phyloP scores from a whole-genome alignment of 2,888 invertebrate species.

The Cosmia pyralina region DNA sequence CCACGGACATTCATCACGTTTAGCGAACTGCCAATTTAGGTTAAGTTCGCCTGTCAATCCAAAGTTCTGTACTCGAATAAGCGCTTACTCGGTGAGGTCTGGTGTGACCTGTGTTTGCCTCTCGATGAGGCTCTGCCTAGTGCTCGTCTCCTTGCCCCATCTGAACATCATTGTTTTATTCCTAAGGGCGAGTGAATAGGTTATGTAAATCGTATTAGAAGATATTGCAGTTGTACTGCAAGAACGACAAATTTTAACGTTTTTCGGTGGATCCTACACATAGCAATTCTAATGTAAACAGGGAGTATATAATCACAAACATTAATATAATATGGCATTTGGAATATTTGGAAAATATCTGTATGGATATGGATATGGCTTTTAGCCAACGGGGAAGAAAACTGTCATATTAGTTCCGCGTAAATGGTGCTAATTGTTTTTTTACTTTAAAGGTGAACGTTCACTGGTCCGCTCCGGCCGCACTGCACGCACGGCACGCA shows the following conservation, averaged over 20 bases:
- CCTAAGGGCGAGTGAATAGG: slow-evolving; percentile 37
- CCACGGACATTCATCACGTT: slow-evolving; percentile 12
- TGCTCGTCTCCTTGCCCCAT: slow-evolving; percentile 53
- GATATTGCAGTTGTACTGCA: slow-evolving; percentile 32
- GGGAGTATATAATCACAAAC: slow-evolving; percentile 39
- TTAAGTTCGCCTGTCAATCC: slow-evolving; percentile 44
- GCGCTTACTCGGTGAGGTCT: slow-evolving; percentile 25
- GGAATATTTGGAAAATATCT: slow-evolving; percentile 13
- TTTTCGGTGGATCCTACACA: slow-evolving; percentile 35
- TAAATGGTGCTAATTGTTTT: too few relatives aligned
- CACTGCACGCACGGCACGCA: too few relatives aligned
- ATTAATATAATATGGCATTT: slow-evolving; percentile 19
- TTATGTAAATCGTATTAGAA: slow-evolving; percentile 41
- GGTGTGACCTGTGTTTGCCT: slow-evolving; percentile 24
- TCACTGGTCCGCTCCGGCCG: too few relatives aligned
- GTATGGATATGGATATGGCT: slow-evolving; percentile 20
- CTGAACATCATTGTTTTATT: slow-evolving; percentile 36
- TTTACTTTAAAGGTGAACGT: too few relatives aligned
- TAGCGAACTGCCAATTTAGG: slow-evolving; percentile 45
- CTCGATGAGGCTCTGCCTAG: slow-evolving; percentile 39
- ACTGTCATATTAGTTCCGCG: too few relatives aligned
- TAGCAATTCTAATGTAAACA: slow-evolving; percentile 46
- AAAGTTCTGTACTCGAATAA: slow-evolving; percentile 57
- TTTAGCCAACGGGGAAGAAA: not conserved
- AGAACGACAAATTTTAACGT: slow-evolving; percentile 25